phyloP scores from a whole-genome alignment of 2,797 vertebrate species.

The Lacerta agilis region DNA sequence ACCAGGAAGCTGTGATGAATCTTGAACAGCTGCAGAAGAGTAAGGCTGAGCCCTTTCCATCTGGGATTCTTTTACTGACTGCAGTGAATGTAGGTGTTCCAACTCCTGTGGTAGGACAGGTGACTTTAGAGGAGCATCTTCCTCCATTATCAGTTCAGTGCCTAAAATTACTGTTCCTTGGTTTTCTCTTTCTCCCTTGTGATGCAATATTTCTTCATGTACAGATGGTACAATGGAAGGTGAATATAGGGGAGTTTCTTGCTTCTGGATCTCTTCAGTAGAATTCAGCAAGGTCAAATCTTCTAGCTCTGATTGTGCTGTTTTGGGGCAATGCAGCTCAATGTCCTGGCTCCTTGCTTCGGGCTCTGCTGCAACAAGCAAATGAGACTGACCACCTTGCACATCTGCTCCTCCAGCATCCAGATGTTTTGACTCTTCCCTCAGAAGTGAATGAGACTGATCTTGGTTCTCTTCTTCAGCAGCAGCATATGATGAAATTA shows the following conservation, averaged over 20 bases:
- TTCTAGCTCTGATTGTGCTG: not conserved
- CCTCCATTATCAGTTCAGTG: conserved; percentile 35
- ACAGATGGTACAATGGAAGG: not conserved
- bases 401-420: not conserved
- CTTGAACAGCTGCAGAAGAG: conserved; percentile 52
- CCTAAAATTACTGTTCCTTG: conserved; percentile 7
- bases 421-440: not conserved
- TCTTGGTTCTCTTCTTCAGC: conserved; percentile 1
- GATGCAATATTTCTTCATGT: not conserved
- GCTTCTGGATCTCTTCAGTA: not conserved
- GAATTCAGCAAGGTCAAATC: not conserved
- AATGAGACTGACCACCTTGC: not conserved
- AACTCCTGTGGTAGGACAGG: conserved; percentile 19
- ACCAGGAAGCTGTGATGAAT: conserved; percentile 34
- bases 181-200: not conserved
- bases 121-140: conserved; percentile 23
- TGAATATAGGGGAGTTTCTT: not conserved
- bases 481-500: not conserved
- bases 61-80: conserved; percentile 21
- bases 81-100: conserved; percentile 23
- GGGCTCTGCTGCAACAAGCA: not conserved
- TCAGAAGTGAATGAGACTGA: not conserved
- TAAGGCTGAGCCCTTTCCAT: conserved; percentile 2
- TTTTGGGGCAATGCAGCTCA: not conserved
- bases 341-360: not conserved